A percentile compares a stretch with the other conserved stretches of the same genome.
These are phyloP conservation scores for Byasa hedistus DNA, from an alignment of 2,888 invertebrate species.

Conservation along the genomic window DNA sequence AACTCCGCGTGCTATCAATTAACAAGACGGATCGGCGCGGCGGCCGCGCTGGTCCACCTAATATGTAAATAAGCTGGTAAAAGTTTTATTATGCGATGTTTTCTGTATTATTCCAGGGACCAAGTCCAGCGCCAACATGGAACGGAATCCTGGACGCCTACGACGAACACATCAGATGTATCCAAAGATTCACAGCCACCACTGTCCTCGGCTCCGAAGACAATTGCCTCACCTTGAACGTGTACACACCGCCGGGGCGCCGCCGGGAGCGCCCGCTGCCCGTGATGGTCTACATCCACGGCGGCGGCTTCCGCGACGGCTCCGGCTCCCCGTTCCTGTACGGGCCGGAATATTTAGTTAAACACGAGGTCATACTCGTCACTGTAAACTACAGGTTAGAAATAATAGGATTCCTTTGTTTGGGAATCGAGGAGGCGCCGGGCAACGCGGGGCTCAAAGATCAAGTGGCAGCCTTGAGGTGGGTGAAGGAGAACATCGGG, in stretches of 20 bases:
- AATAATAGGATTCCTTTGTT: conserved; percentile 64
- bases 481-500: conserved; percentile 61
- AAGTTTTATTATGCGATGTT: not conserved
- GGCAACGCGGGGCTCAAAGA: conserved; percentile 71
- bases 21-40: too few relatives aligned
- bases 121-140: conserved; percentile 55
- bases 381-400: conserved; percentile 69
- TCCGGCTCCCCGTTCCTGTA: conserved; percentile 64
- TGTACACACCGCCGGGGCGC: conserved; percentile 54
- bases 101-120: conserved; percentile 49
- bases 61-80: too few relatives aligned
- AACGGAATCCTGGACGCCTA: conserved; percentile 53
- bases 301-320: conserved; percentile 68
- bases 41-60: too few relatives aligned
- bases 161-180: conserved; percentile 61
- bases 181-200: conserved; percentile 54
- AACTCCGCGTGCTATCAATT: too few relatives aligned
- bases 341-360: conserved; percentile 61
- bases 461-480: conserved; percentile 63
- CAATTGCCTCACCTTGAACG: conserved; percentile 59
- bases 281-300: conserved; percentile 72
- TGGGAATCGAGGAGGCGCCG: conserved; percentile 66
- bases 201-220: conserved; percentile 57
- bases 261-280: conserved; percentile 39
- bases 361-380: conserved; percentile 61